Evolutionary conservation across 2,797 vertebrate genomes (phyloP).

Genomic region (Molossus alvarezi): DNA sequence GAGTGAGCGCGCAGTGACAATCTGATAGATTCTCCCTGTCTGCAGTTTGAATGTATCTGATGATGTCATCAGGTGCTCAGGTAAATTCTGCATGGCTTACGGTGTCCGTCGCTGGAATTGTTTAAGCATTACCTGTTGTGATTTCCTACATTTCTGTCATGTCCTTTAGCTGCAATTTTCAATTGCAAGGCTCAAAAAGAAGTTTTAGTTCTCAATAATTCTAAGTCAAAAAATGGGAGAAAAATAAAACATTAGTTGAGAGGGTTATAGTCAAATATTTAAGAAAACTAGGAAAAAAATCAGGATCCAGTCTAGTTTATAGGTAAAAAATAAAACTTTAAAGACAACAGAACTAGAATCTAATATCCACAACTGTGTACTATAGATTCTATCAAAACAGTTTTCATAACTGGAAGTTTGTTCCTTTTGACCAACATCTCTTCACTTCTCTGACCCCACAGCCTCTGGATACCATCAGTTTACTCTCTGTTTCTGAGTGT

Average conservation of each 20-base stretch:
- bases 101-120: background rate
- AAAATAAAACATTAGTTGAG: background rate
- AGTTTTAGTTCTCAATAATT: background rate
- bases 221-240: background rate
- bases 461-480: background rate
- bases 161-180: background rate
- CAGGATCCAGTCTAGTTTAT: background rate
- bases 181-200: background rate
- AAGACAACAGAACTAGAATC: background rate
- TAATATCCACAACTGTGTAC: background rate
- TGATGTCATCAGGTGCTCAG: background rate
- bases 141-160: background rate
- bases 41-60: background rate
- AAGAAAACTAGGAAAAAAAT: background rate
- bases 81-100: background rate
- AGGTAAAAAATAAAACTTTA: background rate
- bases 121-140: background rate
- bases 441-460: background rate
- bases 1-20: background rate
- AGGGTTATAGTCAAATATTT: background rate
- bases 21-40: background rate
- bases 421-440: background rate
- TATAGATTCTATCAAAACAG: background rate
- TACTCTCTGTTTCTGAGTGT: background rate
- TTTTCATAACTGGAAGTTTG: no score